Base-by-base conservation (phyloP, 2,888 invertebrate genomes). In the Automeris io region DNA sequence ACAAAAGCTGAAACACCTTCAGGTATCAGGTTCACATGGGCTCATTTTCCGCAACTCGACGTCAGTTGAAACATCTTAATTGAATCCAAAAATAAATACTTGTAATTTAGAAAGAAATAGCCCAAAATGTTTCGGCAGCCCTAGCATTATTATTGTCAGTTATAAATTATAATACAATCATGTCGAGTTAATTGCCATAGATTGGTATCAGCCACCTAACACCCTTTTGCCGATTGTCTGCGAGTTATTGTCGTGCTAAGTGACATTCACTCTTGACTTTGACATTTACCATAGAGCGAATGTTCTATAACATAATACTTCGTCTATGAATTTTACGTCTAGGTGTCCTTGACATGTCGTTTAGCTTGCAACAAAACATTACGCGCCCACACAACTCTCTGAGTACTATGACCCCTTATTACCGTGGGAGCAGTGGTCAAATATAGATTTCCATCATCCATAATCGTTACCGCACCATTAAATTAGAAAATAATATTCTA, bases 301-400 rank as follows among this genome's bases (percentile, higher is more conserved):
- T 60, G 64, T 64, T 61, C 55, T 59, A 58, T 59, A 53, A 53
- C 60, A 66, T 62, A 62, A 65, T 51, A 58, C 64, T 67, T 61
- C 65, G 64, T 63, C 58, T 57, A 45, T 46, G 56, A 46, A 54
- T 62, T 69, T 61, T 56, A 61, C 53, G 48, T 49, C 51, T 46
- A 29, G 31, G 41, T 49, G 56, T 43, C 72, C 72, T 70, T 72
- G 72, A 70, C 68, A 64, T 64, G 70, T 63, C 62, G 45, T 51
- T 58, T 51, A 54, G 53, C 50, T 49, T 54, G 57, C 57, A 54
- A 46, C 49, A 36, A 48, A 16, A 31, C 22, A 37, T 37, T 37
- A 54, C 50, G 46, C 54, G 57, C 63, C 63, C 53, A 63, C 63
- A 54, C 54, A 39, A 22, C 40, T 45, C 39, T 33, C 34, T 41